These are phyloP conservation scores for Anguilla megastoma DNA, from an alignment of 2,797 vertebrate species.

Conservation along the genomic window DNA sequence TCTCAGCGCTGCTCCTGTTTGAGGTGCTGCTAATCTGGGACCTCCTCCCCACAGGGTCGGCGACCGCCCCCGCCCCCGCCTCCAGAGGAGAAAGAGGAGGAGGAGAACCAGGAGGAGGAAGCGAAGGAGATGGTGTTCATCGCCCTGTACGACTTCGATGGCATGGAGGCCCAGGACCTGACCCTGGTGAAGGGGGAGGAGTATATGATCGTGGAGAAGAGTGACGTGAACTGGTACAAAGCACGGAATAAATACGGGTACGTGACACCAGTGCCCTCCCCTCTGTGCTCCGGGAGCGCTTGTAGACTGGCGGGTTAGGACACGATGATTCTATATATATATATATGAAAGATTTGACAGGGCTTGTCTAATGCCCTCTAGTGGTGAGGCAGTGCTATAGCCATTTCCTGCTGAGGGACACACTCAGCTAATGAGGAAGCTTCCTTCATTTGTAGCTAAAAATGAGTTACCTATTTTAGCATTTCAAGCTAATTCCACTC, in stretches of 20 bases:
- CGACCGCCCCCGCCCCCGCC: slow-evolving; percentile 51
- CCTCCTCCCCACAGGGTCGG: slow-evolving; percentile 30
- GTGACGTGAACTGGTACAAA: slow-evolving; percentile 87
- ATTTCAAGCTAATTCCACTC: background rate
- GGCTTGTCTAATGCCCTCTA: background rate
- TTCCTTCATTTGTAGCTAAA: too few relatives aligned
- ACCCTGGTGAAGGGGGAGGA: slow-evolving; percentile 79
- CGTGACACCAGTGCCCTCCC: slow-evolving; percentile 33
- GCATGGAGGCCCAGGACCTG: slow-evolving; percentile 83
- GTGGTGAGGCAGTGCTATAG: background rate
- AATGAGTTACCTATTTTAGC: background rate
- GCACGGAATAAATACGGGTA: slow-evolving; percentile 83
- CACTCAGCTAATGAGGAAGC: background rate
- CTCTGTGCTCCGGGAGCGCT: background rate
- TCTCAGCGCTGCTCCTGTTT: background rate
- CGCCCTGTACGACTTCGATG: slow-evolving; percentile 86
- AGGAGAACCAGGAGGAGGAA: slow-evolving; percentile 7
- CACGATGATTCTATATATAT: background rate
- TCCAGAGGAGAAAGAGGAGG: background rate
- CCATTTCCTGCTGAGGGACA: background rate
- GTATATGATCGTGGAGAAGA: slow-evolving; percentile 82
- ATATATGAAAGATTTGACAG: background rate
- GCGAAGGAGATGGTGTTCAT: slow-evolving; percentile 73
- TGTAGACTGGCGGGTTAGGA: background rate
- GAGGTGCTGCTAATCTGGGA: background rate